Base-by-base conservation (phyloP, 2,888 invertebrate species). In the Parnassius glacialis region DNA sequence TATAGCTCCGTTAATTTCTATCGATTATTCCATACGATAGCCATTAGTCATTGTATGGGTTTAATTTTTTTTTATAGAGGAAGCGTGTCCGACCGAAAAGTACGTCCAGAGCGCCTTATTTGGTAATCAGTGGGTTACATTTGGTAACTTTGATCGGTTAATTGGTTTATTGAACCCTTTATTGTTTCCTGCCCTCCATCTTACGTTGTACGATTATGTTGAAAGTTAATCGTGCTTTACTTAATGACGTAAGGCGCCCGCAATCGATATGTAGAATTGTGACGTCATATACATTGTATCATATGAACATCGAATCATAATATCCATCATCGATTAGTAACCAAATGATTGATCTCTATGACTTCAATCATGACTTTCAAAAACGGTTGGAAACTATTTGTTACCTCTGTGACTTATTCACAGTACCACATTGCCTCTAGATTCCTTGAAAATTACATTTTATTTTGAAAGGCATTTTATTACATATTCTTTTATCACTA, bases 81-180 rank as follows among this genome's bases (percentile, higher is more conserved):
- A 63, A 63, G 56, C 56, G 59, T 59, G 59, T 52, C 59, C 57
- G 62, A 61, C 34, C 51, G 41, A 11, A 12, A 16, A 20, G 51
- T 20, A n/a, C 41, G 13, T 25, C 16, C 51, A 41, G 52, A 47
- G 43, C 55, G 55, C 63, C 63, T 52, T 59, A 52, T 63, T 59
- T 43, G 59, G 63, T 52, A 56, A 62, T 48, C 62, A 34, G 16
- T 51, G 34, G 55, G 52, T 59, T 56, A 51, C 56, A 52, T 63
- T 59, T 58, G 59, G 59, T 55, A 42, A 59, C 44, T 43, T 45
- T 51, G 55, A 62, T 58, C 44, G 62, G 54, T 63, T 63, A 63
- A 63, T 56, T 63, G 63, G 63, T 63, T 63, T 63, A 63, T 63
- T 63, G 63, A 63, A 63, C 63, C 63, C 56, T 59, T 56, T 53